Evolutionary conservation across 2,797 vertebrate genomes (phyloP).

Genomic region (Siniperca obscura): DNA sequence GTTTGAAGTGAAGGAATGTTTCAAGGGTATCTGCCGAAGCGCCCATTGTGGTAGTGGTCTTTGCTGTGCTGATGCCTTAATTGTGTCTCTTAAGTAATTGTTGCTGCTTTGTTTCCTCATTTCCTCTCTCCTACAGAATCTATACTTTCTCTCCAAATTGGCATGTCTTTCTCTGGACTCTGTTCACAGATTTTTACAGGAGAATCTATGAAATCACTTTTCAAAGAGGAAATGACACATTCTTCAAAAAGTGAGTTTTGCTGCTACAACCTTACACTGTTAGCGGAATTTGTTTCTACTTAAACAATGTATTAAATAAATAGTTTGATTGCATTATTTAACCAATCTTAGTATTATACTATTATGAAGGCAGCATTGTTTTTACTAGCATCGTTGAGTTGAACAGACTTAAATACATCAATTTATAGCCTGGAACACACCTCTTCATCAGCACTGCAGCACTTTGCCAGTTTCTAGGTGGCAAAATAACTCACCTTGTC

Average conservation of each 20-base stretch:
- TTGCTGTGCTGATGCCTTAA: slow-evolving; percentile 70
- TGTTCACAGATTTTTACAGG: slow-evolving; percentile 2
- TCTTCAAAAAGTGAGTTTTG: not conserved
- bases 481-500: no score
- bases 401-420: no score
- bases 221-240: no score
- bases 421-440: no score
- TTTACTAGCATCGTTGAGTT: no score
- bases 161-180: slow-evolving; percentile 5
- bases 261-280: not conserved
- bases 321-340: no score
- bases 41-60: slow-evolving; percentile 74
- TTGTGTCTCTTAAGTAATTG: slow-evolving; percentile 76
- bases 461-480: no score
- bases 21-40: slow-evolving; percentile 77
- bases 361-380: no score
- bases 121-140: slow-evolving; percentile 36
- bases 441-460: no score
- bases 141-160: slow-evolving; percentile 22
- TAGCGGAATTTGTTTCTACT: no score
- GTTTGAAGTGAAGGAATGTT: slow-evolving; percentile 83
- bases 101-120: slow-evolving; percentile 55
- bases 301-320: no score
- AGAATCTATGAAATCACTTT: not conserved
- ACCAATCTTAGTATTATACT: no score